A percentile compares a stretch with the other conserved stretches of the same genome.
phyloP scores from a whole-genome alignment of 2,888 invertebrate genomes.

The Theretra japonica region DNA sequence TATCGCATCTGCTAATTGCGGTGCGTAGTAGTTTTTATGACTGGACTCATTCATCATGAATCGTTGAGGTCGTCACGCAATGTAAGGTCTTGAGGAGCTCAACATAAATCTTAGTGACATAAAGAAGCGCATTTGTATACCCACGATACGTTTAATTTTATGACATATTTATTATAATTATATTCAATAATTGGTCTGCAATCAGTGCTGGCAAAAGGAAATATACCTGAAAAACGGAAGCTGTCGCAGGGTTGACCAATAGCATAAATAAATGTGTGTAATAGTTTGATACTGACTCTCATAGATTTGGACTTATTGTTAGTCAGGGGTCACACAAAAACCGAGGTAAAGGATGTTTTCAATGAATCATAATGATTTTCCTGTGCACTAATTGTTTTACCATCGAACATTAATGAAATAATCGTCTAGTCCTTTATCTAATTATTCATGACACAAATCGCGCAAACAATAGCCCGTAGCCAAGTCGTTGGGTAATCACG shows the following conservation, averaged over 20 bases:
- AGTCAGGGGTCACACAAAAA: background rate
- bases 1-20: background rate
- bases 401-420: constrained; percentile 9
- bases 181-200: no score
- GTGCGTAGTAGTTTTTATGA: constrained; percentile 10
- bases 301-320: background rate
- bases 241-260: no score
- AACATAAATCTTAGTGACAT: constrained; percentile 1
- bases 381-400: constrained; percentile 9
- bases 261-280: no score
- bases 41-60: constrained; percentile 19
- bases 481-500: constrained; percentile 32
- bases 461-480: constrained; percentile 35
- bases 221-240: no score
- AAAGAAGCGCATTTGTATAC: background rate
- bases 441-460: constrained; percentile 34
- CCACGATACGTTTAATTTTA: background rate
- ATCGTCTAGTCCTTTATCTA: constrained; percentile 27
- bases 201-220: no score
- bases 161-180: background rate
- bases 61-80: constrained; percentile 18
- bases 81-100: background rate
- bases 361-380: background rate
- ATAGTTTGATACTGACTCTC: no score
- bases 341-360: background rate